Percentiles rank a stretch among this genome's conserved stretches.
These are phyloP conservation scores for Scolopax bukidnonensis DNA, from an alignment of 2,797 vertebrate species.

Conservation along the genomic window DNA sequence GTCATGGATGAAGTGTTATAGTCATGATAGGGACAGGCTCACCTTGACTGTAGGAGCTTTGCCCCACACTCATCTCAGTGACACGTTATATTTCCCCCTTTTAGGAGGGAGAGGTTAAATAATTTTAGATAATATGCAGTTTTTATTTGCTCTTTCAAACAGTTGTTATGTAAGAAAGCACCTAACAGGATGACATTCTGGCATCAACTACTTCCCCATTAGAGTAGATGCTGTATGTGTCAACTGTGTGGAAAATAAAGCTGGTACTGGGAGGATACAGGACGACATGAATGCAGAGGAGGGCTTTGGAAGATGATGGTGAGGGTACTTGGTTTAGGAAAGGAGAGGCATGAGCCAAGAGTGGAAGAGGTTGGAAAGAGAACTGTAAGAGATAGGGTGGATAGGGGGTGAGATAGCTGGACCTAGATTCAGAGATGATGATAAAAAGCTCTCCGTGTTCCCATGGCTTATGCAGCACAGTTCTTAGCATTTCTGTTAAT, in stretches of 20 bases:
- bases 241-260: background rate
- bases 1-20: background rate
- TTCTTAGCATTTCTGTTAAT: background rate
- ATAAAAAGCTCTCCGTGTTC: background rate
- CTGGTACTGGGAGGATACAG: background rate
- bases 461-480: background rate
- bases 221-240: background rate
- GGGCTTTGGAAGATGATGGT: background rate
- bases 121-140: background rate
- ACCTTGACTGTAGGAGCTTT: background rate
- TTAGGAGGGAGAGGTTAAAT: background rate
- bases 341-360: background rate
- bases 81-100: rapidly evolving
- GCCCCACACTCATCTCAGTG: rapidly evolving
- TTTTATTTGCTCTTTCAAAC: background rate
- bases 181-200: background rate
- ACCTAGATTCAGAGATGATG: background rate
- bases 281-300: background rate
- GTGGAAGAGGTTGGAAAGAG: background rate
- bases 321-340: background rate
- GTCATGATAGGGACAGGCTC: rapidly evolving
- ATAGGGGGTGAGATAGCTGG: background rate
- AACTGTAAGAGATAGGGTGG: background rate
- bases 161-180: background rate
- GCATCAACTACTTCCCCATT: background rate